These are phyloP conservation scores for Daubentonia madagascariensis DNA, from an alignment of 2,113 vertebrate species.

Conservation along the genomic window DNA sequence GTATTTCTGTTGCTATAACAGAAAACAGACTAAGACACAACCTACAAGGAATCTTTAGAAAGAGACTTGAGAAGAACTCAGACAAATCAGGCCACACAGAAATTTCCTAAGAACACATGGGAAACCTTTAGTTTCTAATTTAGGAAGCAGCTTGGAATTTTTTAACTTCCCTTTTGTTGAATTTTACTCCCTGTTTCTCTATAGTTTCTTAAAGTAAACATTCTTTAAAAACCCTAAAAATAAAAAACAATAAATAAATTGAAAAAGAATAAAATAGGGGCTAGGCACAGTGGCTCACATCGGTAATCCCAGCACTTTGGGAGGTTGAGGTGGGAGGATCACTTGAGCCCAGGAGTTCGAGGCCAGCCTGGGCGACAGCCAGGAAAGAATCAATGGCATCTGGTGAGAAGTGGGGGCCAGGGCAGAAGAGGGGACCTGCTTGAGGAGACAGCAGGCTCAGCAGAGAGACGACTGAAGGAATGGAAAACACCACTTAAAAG, in stretches of 20 bases:
- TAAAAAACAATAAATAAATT: background rate
- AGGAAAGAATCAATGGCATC: background rate
- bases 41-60: background rate
- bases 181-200: background rate
- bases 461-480: background rate
- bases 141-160: background rate
- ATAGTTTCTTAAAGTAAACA: conserved; percentile 22
- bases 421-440: background rate
- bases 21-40: background rate
- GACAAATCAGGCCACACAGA: background rate
- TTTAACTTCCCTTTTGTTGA: background rate
- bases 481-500: background rate
- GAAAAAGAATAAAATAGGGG: background rate
- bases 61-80: background rate
- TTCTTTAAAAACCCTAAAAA: conserved; percentile 41
- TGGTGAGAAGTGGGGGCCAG: background rate
- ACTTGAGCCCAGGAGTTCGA: background rate
- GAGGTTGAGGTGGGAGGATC: background rate
- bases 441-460: background rate
- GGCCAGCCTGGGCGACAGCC: background rate
- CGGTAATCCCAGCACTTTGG: background rate
- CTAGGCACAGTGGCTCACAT: background rate
- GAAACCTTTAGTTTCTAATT: conserved; percentile 1
- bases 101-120: background rate
- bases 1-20: background rate